These are phyloP conservation scores for Polypterus senegalus DNA, from an alignment of 2,113 vertebrate species.

Conservation along the genomic window DNA sequence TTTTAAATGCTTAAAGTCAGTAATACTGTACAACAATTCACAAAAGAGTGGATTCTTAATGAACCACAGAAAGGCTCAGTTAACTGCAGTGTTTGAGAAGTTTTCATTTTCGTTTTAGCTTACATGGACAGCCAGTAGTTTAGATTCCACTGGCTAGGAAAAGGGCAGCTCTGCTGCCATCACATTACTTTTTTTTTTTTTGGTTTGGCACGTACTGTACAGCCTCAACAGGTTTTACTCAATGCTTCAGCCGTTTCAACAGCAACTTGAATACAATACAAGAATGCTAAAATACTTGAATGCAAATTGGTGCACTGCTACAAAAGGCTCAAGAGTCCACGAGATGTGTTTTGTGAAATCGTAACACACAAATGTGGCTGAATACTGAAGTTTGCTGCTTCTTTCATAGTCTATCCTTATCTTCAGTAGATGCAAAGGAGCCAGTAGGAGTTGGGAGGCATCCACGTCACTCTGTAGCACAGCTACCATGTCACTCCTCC, in stretches of 20 bases:
- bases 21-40: conserved; percentile 14
- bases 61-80: conserved; percentile 54
- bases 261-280: conserved; percentile 42
- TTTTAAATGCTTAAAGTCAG: conserved; percentile 22
- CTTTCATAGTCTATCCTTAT: conserved; percentile 16
- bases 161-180: conserved; percentile 43
- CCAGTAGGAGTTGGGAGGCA: conserved; percentile 26
- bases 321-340: conserved; percentile 24
- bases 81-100: conserved; percentile 48
- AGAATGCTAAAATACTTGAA: conserved; percentile 39
- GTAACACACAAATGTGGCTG: conserved; percentile 19
- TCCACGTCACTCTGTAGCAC: conserved; percentile 58
- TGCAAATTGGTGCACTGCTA: conserved; percentile 48
- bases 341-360: conserved; percentile 11
- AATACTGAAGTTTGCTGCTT: conserved; percentile 40
- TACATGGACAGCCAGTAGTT: conserved; percentile 52
- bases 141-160: conserved; percentile 40
- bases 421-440: conserved; percentile 10
- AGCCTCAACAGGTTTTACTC: conserved; percentile 23
- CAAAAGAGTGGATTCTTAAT: conserved; percentile 21
- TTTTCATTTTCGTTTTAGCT: conserved; percentile 51
- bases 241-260: conserved; percentile 34
- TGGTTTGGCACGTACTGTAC: conserved; percentile 47
- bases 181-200: conserved; percentile 27
- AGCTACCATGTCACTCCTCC: conserved; percentile 22